phyloP scores from a whole-genome alignment of 2,797 vertebrate genomes.

The Poeciliopsis presidionis region DNA sequence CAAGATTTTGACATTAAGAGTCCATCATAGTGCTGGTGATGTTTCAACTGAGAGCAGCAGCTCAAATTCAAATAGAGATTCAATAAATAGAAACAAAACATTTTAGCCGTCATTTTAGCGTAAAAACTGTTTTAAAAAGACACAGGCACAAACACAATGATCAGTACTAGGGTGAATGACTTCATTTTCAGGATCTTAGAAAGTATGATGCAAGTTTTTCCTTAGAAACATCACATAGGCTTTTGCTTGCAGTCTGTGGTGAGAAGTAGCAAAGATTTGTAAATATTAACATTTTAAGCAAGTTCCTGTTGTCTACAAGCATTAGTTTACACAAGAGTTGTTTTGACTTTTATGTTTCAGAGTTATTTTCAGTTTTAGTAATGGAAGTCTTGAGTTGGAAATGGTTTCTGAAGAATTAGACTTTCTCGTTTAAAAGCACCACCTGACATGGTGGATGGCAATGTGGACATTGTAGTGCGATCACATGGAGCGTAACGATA shows the following conservation, averaged over 20 bases:
- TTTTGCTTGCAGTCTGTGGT: neutral
- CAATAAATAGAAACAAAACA: neutral
- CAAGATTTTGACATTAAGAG: constrained; percentile 36
- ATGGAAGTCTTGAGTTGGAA: constrained; percentile 8
- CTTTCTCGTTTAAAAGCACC: constrained; percentile 40
- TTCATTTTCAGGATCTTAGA: neutral
- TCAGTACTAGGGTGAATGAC: neutral
- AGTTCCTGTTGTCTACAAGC: neutral
- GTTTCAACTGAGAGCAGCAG: neutral
- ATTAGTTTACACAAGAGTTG: constrained; percentile 16
- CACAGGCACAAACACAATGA: neutral
- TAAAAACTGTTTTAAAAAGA: neutral
- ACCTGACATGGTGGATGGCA: constrained; percentile 50
- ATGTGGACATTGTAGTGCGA: constrained; percentile 31
- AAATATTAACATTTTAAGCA: constrained; percentile 25
- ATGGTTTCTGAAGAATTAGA: constrained; percentile 28
- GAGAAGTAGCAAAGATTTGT: constrained; percentile 26
- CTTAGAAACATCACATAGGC: neutral
- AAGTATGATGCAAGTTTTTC: neutral
- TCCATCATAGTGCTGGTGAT: constrained; percentile 16
- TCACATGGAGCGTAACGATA: constrained; percentile 40
- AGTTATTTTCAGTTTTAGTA: neutral
- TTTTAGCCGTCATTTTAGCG: neutral
- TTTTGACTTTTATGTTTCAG: neutral
- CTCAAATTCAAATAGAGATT: neutral